Base-by-base conservation (phyloP, 2,113 vertebrate species). In the Pangasianodon gigas region DNA sequence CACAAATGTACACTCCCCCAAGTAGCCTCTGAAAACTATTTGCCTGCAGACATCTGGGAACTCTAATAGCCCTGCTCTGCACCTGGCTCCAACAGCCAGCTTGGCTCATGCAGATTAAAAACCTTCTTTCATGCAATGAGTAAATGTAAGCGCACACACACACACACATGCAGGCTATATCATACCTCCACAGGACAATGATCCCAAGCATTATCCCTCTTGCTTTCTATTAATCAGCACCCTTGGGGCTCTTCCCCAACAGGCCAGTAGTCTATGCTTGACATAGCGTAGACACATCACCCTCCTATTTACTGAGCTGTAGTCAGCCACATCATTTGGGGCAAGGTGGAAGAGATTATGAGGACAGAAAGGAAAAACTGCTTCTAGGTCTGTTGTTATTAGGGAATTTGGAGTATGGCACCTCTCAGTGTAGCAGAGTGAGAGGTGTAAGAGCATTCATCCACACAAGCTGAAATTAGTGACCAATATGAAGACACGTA, bases 11-110 rank as follows among this genome's bases (percentile, higher is more conserved):
- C 60, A 81, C 29, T 44, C 14, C 11, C 74, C n/a, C 51, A 24
- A 89, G 48, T 24, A 65, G 74, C n/a, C 29, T 51, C 29, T 86
- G 54, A 88, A 90, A 89, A 90, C 86, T 65, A 84, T 89, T 87
- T 46, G 69, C 86, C 89, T 88, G 80, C 71, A 89, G 84, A 90
- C 89, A 91, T 92, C 77, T 92, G 88, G 79, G 77, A 86, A 83
- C 62, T 54, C 69, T 90, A 90, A 89, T 86, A 88, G 88, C 58
- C 75, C 85, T 84, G 84, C 85, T 85, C 80, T 90, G 92, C 89
- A 92, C 92, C 92, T 91, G 89, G 77, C 89, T 90, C 71, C 87
- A 89, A 52, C 83, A 86, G 88, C 62, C 85, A 75, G 86, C 54
- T 77, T 62, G 75, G 54, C 74, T 89, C 87, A 85, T 62, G 56